Percentiles rank a stretch among this genome's conserved stretches.
Evolutionary conservation across 1,140 invertebrate species (phyloP).

Genomic region (Goniozus legneri): DNA sequence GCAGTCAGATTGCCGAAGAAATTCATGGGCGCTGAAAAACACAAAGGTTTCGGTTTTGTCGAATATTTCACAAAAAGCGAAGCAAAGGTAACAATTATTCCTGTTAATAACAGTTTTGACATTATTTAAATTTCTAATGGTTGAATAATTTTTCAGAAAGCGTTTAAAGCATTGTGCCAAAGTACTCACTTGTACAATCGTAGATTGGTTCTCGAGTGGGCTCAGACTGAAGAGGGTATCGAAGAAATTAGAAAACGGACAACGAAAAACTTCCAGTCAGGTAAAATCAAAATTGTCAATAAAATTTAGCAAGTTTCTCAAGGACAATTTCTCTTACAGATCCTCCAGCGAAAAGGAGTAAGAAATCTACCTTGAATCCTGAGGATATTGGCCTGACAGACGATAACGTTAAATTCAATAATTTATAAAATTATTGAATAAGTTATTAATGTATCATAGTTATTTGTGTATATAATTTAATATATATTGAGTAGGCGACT

Average conservation of each 20-base stretch:
- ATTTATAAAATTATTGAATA: too few species aligned
- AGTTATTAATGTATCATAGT: too few species aligned
- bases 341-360: conserved; percentile 22
- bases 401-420: too few species aligned
- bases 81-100: conserved; percentile 71
- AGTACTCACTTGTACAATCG: conserved; percentile 98
- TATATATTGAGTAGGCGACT: too few species aligned
- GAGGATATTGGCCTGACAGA: conserved; percentile 33
- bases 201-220: conserved; percentile 95
- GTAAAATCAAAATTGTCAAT: conserved; percentile 20
- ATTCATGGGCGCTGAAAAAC: conserved; percentile 71
- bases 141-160: conserved; percentile 61
- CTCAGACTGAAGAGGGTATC: conserved; percentile 75
- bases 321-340: conserved; percentile 25
- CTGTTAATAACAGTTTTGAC: conserved; percentile 10
- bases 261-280: conserved; percentile 65
- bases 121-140: conserved; percentile 6
- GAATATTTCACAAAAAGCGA: conserved; percentile 87
- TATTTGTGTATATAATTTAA: too few species aligned
- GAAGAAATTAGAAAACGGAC: conserved; percentile 82
- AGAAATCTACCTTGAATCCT: conserved; percentile 29
- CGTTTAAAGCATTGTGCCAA: conserved; percentile 87
- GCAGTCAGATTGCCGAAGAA: conserved; percentile 90
- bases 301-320: conserved; percentile 1
- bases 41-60: conserved; percentile 96